These are phyloP conservation scores for Alentia gelatinosa DNA, from an alignment of 2,888 invertebrate species.

Conservation along the genomic window DNA sequence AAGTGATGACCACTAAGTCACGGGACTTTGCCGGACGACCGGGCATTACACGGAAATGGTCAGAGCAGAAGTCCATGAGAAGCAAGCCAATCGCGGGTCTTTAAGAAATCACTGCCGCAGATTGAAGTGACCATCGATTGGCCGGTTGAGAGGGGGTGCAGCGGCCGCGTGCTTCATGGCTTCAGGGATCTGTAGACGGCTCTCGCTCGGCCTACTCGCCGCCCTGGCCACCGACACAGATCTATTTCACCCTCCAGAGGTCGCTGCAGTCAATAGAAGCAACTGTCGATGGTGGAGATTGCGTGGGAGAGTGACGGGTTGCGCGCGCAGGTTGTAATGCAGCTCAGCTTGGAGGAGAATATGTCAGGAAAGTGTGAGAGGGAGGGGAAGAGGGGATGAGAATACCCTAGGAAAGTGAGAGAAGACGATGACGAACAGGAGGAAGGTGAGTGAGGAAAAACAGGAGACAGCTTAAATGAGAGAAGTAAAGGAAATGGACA, in stretches of 20 bases:
- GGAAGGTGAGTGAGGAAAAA: background rate
- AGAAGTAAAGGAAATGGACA: background rate
- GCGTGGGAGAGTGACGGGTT: background rate
- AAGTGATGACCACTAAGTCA: too few species aligned
- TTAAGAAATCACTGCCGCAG: background rate
- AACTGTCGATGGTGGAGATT: background rate
- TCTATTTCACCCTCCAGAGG: background rate
- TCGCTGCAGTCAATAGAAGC: background rate
- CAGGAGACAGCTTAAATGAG: background rate
- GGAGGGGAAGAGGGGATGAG: background rate
- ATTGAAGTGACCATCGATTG: background rate
- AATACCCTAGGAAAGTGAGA: background rate
- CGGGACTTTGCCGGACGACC: too few species aligned
- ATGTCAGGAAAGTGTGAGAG: background rate
- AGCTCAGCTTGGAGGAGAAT: background rate
- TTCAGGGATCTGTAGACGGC: background rate
- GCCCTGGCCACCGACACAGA: background rate
- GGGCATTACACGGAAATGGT: background rate
- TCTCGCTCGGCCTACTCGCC: background rate
- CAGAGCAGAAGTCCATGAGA: background rate
- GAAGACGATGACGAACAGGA: background rate
- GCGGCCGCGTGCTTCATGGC: constrained; percentile 7
- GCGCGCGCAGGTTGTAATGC: background rate
- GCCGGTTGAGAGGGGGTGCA: background rate
- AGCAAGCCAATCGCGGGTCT: background rate